A percentile compares a stretch with the other conserved stretches of the same genome.
phyloP scores from a whole-genome alignment of 2,797 vertebrate species.

The Fratercula arctica region DNA sequence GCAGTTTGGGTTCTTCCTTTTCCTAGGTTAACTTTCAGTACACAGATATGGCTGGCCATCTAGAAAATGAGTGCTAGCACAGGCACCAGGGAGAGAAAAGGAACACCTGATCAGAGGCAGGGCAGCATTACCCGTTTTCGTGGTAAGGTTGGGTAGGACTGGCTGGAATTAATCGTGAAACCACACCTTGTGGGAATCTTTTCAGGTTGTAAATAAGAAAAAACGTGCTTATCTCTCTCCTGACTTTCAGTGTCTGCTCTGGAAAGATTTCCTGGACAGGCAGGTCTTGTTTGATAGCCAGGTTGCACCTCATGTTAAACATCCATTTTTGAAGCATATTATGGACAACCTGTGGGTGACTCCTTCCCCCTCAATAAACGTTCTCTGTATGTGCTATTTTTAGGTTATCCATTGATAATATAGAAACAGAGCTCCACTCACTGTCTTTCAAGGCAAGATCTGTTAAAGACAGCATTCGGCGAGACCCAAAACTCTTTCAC shows the following conservation, averaged over 20 bases:
- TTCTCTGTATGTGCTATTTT: slow-evolving; percentile 24
- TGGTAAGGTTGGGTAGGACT: not conserved
- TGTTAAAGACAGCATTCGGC: slow-evolving; percentile 88
- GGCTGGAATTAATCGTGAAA: slow-evolving; percentile 7
- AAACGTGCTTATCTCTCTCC: not conserved
- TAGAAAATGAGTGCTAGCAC: not conserved
- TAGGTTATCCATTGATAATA: slow-evolving; percentile 93
- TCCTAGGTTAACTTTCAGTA: not conserved
- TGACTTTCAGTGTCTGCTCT: not conserved
- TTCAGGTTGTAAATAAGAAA: not conserved
- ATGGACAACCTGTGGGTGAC: not conserved
- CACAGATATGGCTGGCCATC: not conserved
- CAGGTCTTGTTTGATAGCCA: slow-evolving; percentile 17
- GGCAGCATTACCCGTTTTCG: not conserved
- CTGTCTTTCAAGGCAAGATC: slow-evolving; percentile 86
- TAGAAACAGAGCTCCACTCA: slow-evolving; percentile 88
- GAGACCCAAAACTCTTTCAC: slow-evolving; percentile 84
- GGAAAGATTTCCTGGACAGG: slow-evolving; percentile 23
- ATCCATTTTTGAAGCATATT: not conserved
- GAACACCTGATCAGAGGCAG: not conserved
- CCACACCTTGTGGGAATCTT: slow-evolving; percentile 31
- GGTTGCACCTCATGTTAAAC: not conserved
- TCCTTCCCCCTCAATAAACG: not conserved
- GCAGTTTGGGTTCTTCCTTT: not conserved
- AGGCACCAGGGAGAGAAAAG: not conserved